phyloP scores from a whole-genome alignment of 92 coral and sea anemone genomes.

The Parazoanthus swiftii region DNA sequence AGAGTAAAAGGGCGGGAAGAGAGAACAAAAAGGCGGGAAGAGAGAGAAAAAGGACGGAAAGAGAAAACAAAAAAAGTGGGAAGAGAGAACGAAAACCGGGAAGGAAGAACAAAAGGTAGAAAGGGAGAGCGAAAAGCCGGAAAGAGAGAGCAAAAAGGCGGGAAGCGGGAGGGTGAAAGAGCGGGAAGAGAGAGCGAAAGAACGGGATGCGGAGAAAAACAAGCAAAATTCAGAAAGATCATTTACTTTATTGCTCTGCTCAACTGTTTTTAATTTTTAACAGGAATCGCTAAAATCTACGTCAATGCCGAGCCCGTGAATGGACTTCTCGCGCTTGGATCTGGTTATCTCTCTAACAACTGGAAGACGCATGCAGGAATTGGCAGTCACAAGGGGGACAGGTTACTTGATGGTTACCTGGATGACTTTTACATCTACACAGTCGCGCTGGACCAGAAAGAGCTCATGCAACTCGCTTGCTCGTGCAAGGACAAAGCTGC shows the following conservation, averaged over 20 bases:
- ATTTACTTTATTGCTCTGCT: too few relatives aligned
- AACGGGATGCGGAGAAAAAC: too few relatives aligned
- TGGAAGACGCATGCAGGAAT: conserved; percentile 71
- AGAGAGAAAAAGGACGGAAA: not conserved
- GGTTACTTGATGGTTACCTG: conserved; percentile 62
- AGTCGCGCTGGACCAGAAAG: conserved; percentile 55
- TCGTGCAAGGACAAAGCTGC: conserved; percentile 56
- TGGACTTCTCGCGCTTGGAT: conserved; percentile 42
- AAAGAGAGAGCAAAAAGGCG: too few relatives aligned
- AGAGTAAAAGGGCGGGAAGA: too few relatives aligned
- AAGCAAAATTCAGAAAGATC: too few relatives aligned
- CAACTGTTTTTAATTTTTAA: not conserved
- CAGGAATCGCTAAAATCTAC: conserved; percentile 65
- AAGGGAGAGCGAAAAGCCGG: too few relatives aligned
- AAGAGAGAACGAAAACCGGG: too few relatives aligned
- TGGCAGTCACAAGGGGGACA: conserved; percentile 73
- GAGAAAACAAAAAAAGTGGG: too few relatives aligned
- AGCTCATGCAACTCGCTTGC: conserved; percentile 69
- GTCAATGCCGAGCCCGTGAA: conserved; percentile 58
- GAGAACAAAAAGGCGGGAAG: too few relatives aligned
- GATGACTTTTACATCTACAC: conserved; percentile 78
- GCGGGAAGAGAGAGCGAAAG: not conserved
- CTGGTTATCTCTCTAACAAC: conserved; percentile 65
- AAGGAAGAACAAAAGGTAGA: too few relatives aligned
- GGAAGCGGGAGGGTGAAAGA: too few relatives aligned